Evolutionary conservation across 2,113 vertebrate genomes (phyloP), one percentile per base, ranked within the genome.

Genomic region (Budorcas taxicolor): DNA sequence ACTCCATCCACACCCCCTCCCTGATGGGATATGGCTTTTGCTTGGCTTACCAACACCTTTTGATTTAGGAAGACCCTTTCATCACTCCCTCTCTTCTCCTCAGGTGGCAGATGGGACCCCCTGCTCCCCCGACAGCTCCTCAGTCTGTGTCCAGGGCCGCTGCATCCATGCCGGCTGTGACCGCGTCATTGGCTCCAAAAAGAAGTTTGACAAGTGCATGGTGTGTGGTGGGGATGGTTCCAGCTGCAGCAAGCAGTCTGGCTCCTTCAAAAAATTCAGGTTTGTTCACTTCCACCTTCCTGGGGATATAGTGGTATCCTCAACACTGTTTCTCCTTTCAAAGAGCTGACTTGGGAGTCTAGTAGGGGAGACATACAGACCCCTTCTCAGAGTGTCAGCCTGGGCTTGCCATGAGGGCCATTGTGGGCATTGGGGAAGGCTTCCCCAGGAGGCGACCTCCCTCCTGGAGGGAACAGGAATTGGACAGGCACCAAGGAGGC

Each of bases 171-270:
- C 99, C 0, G 99, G 99, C 92, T 99, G 99, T 23, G 99, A 99
- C 64, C 97, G 95, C 0, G 3, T 99, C 87, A 99, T 99, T 1
- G 98, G 99, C 82, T 99, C 99, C 86, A 99, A 98, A 94, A 99
- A 98, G 97, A 99, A 98, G 97, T 99, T 98, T 2, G 99, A 99
- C 45, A 98, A 98, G 80, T 99, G 99, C 97, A 98, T 99, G 98
- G 97, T 52, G 21, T 99, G 99, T 0, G 99, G 98, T 0, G 99
- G 99, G 0, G 97, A 99, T 0, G 98, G 98, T 17, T 98, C 98
- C 1, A 1, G 90, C 25, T 99, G 99, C 97, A 97, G 97, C 80
- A 99, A 98, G 87, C 92, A 98, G 55, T 98, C 98, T 0, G 98
- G 98, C 27, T 98, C 98, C 91, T 99, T 99, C 98, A 93, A 80